phyloP scores from a whole-genome alignment of 2,888 invertebrate species.

The Proisotoma minuta region DNA sequence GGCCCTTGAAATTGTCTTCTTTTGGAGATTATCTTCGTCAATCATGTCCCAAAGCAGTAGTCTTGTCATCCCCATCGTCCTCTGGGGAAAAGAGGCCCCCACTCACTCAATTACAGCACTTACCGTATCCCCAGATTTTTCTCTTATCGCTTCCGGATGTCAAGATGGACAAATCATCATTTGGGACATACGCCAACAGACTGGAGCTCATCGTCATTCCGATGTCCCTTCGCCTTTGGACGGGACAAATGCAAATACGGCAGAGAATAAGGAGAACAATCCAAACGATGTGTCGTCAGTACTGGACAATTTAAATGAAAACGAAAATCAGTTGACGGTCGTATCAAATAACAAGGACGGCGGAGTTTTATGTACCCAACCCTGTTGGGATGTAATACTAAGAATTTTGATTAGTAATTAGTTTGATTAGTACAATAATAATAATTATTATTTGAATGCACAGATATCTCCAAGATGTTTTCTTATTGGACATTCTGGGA shows the following conservation, averaged over 20 bases:
- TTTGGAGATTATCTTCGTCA: too few species aligned
- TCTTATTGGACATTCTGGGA: constrained; percentile 91
- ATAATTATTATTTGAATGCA: neutral
- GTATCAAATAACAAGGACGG: neutral
- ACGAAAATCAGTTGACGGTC: neutral
- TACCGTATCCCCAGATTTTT: constrained; percentile 84
- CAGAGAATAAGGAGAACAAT: neutral
- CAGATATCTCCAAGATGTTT: constrained; percentile 87
- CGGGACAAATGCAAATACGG: neutral
- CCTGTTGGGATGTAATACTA: constrained; percentile 21
- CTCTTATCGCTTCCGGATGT: constrained; percentile 90
- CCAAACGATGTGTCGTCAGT: neutral
- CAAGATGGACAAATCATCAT: constrained; percentile 97
- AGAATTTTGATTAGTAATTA: neutral
- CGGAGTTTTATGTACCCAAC: constrained; percentile 16
- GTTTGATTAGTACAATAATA: neutral
- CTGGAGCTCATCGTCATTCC: constrained; percentile 52
- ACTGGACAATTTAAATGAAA: constrained; percentile 10
- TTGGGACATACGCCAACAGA: constrained; percentile 82
- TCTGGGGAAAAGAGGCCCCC: constrained; percentile 95
- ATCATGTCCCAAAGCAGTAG: constrained; percentile 57
- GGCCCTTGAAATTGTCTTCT: too few species aligned
- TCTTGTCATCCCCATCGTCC: constrained; percentile 91
- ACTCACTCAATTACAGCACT: constrained; percentile 95
- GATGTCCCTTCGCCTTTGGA: constrained; percentile 6